Base-by-base conservation (phyloP, 2,888 invertebrate species). In the Pristionchus arcanus region DNA sequence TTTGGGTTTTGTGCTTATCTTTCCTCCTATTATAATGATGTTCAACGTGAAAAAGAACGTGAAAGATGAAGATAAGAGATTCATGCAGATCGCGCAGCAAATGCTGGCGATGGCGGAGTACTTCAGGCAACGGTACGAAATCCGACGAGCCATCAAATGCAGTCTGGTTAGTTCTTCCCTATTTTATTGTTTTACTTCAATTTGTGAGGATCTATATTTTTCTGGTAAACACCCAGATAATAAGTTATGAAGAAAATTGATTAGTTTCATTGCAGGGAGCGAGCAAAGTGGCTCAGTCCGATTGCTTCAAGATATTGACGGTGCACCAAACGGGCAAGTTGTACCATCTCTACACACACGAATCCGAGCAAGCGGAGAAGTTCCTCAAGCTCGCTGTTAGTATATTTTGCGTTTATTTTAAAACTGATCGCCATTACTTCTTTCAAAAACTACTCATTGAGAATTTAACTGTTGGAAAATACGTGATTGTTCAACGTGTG, bases 61-160 rank as follows among this genome's bases (percentile, higher is more conserved):
- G 25, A n/a, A 25, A 11, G 9, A 19, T 74, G 13, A 31, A 5
- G 42, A 49, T 9, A 49, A 9, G 11, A 49, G 21, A 11, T 19
- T 28, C 25, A 34, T 87, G 19, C 34, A 88, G 87, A 31, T 74
- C 55, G 89, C 89, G 5, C 63, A 89, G 83, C 81, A 83, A 55
- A 81, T 83, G 81, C 89, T 89, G 28, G 66, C 81, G 42, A 83
- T 83, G 83, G 89, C 89, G 5, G 89, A 89, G 49, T 89, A 89
- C 66, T 89, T 89, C 66, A 25, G 89, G 37, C 81, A 89, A n/a
- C 89, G 89, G 16, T 68, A 83, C 66, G 89, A 89, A 21, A 81
- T 83, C 89, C 59, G 66, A 68, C 59, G 66, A n/a, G 89, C 89
- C 28, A 37, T 89, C 34, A 89, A 89, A 21, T 81, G 59, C 42